phyloP scores from a whole-genome alignment of 2,888 invertebrate species.

The Polydesmus complanatus region DNA sequence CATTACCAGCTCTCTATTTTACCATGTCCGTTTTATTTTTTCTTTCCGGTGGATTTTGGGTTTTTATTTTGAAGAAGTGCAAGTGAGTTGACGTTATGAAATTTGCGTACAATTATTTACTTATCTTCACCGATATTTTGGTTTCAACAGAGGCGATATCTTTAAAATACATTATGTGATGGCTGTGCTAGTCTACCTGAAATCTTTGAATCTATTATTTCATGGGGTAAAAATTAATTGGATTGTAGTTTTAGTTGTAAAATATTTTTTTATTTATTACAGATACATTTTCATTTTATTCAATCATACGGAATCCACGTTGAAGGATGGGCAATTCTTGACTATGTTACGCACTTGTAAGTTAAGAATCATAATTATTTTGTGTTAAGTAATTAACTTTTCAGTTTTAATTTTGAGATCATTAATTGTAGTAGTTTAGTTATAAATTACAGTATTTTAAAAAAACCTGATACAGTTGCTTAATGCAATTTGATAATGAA shows the following conservation, averaged over 20 bases:
- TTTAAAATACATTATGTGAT: slow-evolving; percentile 94
- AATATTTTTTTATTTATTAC: slow-evolving; percentile 17
- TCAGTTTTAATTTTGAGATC: too few relatives aligned
- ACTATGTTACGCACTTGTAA: slow-evolving; percentile 93
- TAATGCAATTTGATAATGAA: too few relatives aligned
- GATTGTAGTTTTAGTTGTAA: slow-evolving; percentile 6
- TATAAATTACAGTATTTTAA: too few relatives aligned
- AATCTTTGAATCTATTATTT: slow-evolving; percentile 80
- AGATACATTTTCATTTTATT: slow-evolving; percentile 62
- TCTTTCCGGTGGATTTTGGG: slow-evolving; percentile 81
- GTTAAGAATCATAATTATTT: too few relatives aligned
- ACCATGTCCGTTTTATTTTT: slow-evolving; percentile 74
- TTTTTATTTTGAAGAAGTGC: slow-evolving; percentile 68
- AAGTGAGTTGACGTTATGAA: slow-evolving; percentile 38
- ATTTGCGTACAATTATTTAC: too few relatives aligned
- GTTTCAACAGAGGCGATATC: slow-evolving; percentile 34
- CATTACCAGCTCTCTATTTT: slow-evolving; percentile 79
- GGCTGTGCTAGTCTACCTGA: slow-evolving; percentile 82
- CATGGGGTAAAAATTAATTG: slow-evolving; percentile 48
- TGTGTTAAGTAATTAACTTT: too few relatives aligned
- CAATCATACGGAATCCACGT: slow-evolving; percentile 82
- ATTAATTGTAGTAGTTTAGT: too few relatives aligned
- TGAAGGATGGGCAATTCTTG: slow-evolving; percentile 94
- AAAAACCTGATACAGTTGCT: too few relatives aligned
- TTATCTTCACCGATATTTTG: too few relatives aligned